These are phyloP conservation scores for Podilymbus podiceps DNA, from an alignment of 2,113 vertebrate species.

Conservation along the genomic window DNA sequence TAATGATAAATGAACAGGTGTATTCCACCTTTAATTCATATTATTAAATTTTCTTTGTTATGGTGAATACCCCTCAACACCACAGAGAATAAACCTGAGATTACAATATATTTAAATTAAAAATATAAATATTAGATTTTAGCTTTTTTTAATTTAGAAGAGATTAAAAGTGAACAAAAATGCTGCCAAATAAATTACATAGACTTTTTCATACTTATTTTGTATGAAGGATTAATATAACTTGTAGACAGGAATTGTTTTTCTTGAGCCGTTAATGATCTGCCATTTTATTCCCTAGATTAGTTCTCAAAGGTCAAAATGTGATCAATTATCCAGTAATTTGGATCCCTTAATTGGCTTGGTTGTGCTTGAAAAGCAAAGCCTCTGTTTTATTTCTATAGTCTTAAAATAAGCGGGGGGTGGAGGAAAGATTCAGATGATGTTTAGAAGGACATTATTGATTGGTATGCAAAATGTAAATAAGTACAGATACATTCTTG, in stretches of 20 bases:
- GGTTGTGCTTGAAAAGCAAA: slow-evolving; percentile 50
- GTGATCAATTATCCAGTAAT: slow-evolving; percentile 63
- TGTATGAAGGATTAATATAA: neutral
- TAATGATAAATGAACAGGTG: neutral
- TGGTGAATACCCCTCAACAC: too few relatives aligned
- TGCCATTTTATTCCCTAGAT: slow-evolving; percentile 68
- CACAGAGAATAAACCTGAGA: neutral
- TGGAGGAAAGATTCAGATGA: neutral
- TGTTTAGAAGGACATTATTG: neutral
- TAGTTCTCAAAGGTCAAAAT: slow-evolving; percentile 74
- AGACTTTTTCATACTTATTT: slow-evolving; percentile 8
- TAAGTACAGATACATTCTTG: neutral
- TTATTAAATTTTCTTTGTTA: neutral
- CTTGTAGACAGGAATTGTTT: slow-evolving; percentile 26
- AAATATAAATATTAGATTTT: neutral
- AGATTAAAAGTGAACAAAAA: neutral
- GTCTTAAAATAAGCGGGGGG: neutral
- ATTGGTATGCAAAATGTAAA: neutral
- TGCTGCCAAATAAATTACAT: neutral
- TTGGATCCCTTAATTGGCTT: slow-evolving; percentile 66
- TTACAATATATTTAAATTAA: neutral
- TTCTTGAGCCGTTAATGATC: slow-evolving; percentile 58
- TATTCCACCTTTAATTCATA: neutral
- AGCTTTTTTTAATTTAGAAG: neutral
- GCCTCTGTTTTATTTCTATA: slow-evolving; percentile 26